A percentile compares a stretch with the other conserved stretches of the same genome.
These are phyloP conservation scores for Tachycineta bicolor DNA, from an alignment of 2,113 vertebrate species.

Conservation along the genomic window DNA sequence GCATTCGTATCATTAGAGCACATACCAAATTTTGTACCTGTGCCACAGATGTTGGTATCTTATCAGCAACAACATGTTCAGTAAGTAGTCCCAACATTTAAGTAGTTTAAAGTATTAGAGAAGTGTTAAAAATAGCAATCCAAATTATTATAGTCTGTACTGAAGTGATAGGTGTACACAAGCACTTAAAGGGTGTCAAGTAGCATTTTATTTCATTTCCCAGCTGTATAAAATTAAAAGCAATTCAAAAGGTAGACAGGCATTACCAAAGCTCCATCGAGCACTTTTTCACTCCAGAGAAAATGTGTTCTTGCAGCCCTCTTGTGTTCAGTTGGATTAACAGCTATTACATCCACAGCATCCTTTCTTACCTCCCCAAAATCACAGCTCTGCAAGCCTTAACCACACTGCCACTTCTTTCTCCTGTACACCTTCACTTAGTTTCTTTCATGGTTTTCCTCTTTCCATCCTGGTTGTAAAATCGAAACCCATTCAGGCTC, in stretches of 20 bases:
- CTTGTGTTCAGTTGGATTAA: slow-evolving; percentile 59
- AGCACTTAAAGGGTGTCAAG: neutral
- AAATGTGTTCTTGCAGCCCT: slow-evolving; percentile 34
- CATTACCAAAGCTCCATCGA: neutral
- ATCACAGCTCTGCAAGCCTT: neutral
- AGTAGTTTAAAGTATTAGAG: neutral
- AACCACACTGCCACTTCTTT: neutral
- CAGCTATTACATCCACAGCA: neutral
- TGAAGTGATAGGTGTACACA: neutral
- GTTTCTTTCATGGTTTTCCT: neutral
- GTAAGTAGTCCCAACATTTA: neutral
- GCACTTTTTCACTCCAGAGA: neutral
- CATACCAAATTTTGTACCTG: neutral
- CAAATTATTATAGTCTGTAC: neutral
- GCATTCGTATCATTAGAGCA: neutral
- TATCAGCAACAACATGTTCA: neutral
- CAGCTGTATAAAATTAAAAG: neutral
- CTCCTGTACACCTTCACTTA: neutral
- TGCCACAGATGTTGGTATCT: neutral
- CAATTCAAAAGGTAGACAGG: neutral
- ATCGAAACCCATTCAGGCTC: neutral
- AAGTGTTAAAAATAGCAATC: neutral
- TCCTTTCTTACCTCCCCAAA: neutral
- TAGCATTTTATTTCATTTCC: neutral
- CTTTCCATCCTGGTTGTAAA: neutral